A percentile compares a stretch with the other conserved stretches of the same genome.
These are phyloP conservation scores for Apogon talboti DNA, from an alignment of 2,797 vertebrate genomes.

Conservation along the genomic window DNA sequence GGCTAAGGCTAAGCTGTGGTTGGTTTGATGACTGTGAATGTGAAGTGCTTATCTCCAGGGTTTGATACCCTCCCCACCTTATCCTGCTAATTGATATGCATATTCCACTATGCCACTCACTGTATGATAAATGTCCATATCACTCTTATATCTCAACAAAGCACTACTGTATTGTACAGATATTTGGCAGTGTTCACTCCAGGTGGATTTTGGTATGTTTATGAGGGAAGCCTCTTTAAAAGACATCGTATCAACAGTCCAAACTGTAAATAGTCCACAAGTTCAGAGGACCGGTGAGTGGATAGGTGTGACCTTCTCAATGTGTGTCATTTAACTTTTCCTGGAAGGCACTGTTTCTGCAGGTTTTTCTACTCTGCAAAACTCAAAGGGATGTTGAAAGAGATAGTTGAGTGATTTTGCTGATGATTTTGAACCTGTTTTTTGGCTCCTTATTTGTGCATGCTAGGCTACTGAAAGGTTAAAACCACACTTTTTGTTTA, in stretches of 20 bases:
- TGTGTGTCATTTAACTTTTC: constrained; percentile 39
- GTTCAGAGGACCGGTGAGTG: constrained; percentile 11
- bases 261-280: constrained; percentile 71
- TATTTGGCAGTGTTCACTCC: constrained; percentile 33
- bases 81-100: constrained; percentile 62
- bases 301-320: constrained; percentile 14
- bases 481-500: constrained; percentile 11
- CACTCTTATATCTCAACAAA: constrained; percentile 57
- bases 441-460: constrained; percentile 50
- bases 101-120: constrained; percentile 60
- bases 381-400: constrained; percentile 4
- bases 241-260: constrained; percentile 22
- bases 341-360: constrained; percentile 23
- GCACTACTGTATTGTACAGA: constrained; percentile 68
- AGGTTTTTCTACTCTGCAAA: not conserved
- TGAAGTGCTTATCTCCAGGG: constrained; percentile 58
- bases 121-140: constrained; percentile 67
- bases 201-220: constrained; percentile 16
- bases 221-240: constrained; percentile 23
- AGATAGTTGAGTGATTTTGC: not conserved
- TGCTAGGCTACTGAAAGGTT: constrained; percentile 40
- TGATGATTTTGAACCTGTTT: constrained; percentile 43
- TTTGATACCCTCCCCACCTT: constrained; percentile 23
- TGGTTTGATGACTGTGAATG: constrained; percentile 65
- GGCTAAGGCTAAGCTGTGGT: constrained; percentile 18